These are phyloP conservation scores for Eubasilissa regina DNA, from an alignment of 1,140 invertebrate genomes.

Conservation along the genomic window DNA sequence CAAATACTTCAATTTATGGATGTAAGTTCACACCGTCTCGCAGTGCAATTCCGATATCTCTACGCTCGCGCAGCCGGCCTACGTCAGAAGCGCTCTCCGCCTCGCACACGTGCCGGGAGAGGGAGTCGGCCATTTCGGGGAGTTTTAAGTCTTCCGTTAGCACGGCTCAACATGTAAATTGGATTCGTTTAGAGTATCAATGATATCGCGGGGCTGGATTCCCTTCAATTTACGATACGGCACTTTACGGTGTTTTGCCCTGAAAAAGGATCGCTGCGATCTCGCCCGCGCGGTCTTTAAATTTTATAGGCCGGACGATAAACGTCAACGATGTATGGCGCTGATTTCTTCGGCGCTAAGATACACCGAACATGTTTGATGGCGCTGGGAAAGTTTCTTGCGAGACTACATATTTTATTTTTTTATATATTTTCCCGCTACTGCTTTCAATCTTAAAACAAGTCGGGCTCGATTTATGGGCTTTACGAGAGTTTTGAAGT, in stretches of 20 bases:
- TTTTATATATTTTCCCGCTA: no score
- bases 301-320: conserved; percentile 34
- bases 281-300: conserved; percentile 4
- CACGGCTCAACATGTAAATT: conserved; percentile 41
- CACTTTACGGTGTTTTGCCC: conserved; percentile 32
- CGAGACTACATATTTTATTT: neutral
- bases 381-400: neutral
- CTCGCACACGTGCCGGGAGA: neutral
- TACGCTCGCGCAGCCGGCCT: neutral
- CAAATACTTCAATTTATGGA: no score
- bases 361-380: conserved; percentile 3
- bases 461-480: no score
- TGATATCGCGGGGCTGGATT: conserved; percentile 40
- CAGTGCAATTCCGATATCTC: no score
- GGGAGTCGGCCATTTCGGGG: neutral
- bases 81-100: neutral
- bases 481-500: no score
- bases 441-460: no score
- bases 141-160: neutral
- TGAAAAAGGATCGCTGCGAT: conserved; percentile 1
- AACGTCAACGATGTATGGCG: neutral
- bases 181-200: conserved; percentile 45
- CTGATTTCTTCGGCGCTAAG: neutral
- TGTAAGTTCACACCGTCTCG: no score
- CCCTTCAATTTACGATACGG: conserved; percentile 41